Evolutionary conservation across 2,113 vertebrate genomes (phyloP).

Genomic region (Eupsittula cactorum): DNA sequence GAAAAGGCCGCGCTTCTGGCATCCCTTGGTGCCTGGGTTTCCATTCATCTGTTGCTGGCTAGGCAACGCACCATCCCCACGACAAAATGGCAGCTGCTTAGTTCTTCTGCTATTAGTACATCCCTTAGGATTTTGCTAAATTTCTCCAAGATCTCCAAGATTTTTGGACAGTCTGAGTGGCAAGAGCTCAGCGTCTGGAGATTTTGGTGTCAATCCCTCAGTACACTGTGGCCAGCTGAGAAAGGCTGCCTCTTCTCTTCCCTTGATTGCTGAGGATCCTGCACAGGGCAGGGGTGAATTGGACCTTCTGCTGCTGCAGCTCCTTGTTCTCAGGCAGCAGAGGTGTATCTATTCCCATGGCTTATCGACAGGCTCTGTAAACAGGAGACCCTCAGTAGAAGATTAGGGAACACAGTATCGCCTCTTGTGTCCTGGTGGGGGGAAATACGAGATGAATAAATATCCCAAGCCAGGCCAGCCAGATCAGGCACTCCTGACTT

Average conservation of each 20-base stretch:
- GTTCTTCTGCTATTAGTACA: neutral
- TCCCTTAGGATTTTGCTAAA: neutral
- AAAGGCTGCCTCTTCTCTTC: neutral
- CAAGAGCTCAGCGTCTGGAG: neutral
- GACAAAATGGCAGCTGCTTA: constrained; percentile 39
- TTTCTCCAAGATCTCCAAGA: neutral
- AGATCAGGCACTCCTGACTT: neutral
- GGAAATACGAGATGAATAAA: neutral
- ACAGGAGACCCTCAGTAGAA: neutral
- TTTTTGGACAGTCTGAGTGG: neutral
- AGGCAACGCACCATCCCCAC: neutral
- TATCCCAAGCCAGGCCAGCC: neutral
- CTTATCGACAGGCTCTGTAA: neutral
- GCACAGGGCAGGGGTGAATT: neutral
- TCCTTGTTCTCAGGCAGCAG: neutral
- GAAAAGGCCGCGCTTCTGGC: neutral
- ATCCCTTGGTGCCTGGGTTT: neutral
- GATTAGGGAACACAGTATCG: neutral
- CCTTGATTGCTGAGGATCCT: neutral
- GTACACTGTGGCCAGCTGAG: neutral
- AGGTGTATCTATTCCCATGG: neutral
- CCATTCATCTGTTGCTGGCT: constrained; percentile 1
- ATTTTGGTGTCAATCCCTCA: neutral
- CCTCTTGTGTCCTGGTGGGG: neutral
- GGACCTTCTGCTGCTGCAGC: neutral